A percentile compares a stretch with the other conserved stretches of the same genome.
These are phyloP conservation scores for Arvicola amphibius DNA, from an alignment of 2,797 vertebrate genomes.

Conservation along the genomic window DNA sequence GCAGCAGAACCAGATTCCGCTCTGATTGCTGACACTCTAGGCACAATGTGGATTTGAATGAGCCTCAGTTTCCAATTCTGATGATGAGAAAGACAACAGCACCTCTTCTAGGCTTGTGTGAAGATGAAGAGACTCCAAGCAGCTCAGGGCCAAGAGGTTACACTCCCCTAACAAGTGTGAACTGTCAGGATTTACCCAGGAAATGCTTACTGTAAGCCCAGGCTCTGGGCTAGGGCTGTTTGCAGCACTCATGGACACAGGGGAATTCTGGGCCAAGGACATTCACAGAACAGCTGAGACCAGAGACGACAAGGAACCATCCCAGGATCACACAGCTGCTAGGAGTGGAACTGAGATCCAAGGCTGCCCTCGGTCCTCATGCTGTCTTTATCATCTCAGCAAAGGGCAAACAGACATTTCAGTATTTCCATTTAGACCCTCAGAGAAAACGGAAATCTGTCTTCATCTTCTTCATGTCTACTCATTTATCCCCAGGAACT, in stretches of 20 bases:
- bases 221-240: not conserved
- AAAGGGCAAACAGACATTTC: not conserved
- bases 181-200: not conserved
- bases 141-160: not conserved
- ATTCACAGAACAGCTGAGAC: not conserved
- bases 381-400: not conserved
- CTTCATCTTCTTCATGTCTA: not conserved
- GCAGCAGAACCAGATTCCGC: not conserved
- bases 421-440: not conserved
- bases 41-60: not conserved
- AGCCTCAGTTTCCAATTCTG: conserved; percentile 33
- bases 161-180: rapidly evolving
- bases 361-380: not conserved
- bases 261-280: not conserved
- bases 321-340: not conserved
- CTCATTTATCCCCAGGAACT: not conserved
- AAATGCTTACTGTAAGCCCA: not conserved
- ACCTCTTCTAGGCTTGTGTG: not conserved
- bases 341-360: not conserved
- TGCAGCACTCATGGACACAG: rapidly evolving
- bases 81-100: not conserved
- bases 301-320: not conserved
- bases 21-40: not conserved
- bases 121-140: not conserved
- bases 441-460: not conserved